Evolutionary conservation across 2,888 invertebrate species (phyloP), one percentile per base, ranked within the genome.

Genomic region (Cataglyphis altisquamis): DNA sequence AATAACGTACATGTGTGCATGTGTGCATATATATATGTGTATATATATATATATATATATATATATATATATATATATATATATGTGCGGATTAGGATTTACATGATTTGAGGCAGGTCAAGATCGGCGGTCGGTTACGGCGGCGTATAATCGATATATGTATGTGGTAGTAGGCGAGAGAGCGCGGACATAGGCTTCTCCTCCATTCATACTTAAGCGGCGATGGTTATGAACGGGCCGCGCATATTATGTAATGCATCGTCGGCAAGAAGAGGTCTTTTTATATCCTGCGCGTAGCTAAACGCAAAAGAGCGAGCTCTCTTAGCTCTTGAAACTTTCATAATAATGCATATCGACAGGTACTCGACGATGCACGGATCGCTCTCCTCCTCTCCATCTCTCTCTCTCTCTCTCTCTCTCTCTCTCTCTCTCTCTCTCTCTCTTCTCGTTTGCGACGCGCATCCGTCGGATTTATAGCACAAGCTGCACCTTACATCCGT

Each of bases 81-180:
- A 48, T 39, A 32, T 66, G 29, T 9, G 32, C 72, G 87, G 86
- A 89, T 89, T 89, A 88, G 88, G 85, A 89, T 90, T 88, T 86
- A 87, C 86, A 84, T 83, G 89, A 86, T 88, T 92, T 90, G 90
- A 90, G 92, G 90, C 87, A 91, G 92, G 92, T 92, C 90, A 87
- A 90, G 92, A 90, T 81, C 83, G 84, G 66, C 82, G 91, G 88
- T 72, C 78, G 84, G 73, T 67, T 66, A 78, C 73, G 29, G 70
- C 36, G 21, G 75, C 83, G 72, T 55, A 67, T 70, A 21, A 48
- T 29, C 75, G 74, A 84, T 82, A 75, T 81, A 48, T 70, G 81
- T 82, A 48, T 70, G 81, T 80, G 82, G 82, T 81, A 88, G 90
- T 85, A 86, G 84, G 88, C 84, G 84, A 48, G 36, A 32, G 64